Percentiles rank a stretch among this genome's conserved stretches.
phyloP scores from a whole-genome alignment of 2,113 vertebrate genomes.

The Colistium nudipinnis region DNA sequence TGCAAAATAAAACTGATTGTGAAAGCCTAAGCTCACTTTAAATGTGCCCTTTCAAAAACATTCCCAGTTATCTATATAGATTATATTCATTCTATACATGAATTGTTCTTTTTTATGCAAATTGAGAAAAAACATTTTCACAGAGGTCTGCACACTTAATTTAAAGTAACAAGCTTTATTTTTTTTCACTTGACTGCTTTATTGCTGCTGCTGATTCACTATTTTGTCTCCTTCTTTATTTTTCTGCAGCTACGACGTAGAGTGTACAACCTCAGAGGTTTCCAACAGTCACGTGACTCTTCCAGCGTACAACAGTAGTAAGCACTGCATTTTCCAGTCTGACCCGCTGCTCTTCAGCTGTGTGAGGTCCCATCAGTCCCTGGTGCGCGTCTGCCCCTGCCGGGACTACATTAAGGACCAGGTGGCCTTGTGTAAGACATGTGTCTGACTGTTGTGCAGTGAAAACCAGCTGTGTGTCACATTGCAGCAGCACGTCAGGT shows the following conservation, averaged over 20 bases:
- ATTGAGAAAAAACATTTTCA: too few species aligned
- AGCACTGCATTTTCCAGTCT: constrained; percentile 87
- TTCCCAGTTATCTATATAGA: too few species aligned
- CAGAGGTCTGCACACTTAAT: too few species aligned
- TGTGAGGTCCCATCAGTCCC: constrained; percentile 81
- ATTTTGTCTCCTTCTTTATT: background rate
- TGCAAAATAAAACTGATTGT: too few species aligned
- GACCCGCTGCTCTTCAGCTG: constrained; percentile 88
- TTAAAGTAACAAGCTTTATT: background rate
- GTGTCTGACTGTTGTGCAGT: constrained; percentile 65
- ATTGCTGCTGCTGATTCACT: background rate
- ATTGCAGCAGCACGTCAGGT: background rate
- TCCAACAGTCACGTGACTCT: constrained; percentile 81
- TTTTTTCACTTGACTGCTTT: background rate
- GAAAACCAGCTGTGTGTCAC: background rate
- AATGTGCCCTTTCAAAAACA: too few species aligned
- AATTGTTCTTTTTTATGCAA: too few species aligned
- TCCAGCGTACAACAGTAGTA: constrained; percentile 83
- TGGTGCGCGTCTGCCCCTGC: constrained; percentile 87
- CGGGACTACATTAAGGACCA: constrained; percentile 94
- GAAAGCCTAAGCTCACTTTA: too few species aligned
- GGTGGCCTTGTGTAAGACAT: constrained; percentile 88
- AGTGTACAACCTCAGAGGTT: constrained; percentile 84
- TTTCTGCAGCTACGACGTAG: constrained; percentile 81
- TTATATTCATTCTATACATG: too few species aligned